Evolutionary conservation across 2,113 vertebrate species (phyloP).

Genomic region (Apodemus speciosus): DNA sequence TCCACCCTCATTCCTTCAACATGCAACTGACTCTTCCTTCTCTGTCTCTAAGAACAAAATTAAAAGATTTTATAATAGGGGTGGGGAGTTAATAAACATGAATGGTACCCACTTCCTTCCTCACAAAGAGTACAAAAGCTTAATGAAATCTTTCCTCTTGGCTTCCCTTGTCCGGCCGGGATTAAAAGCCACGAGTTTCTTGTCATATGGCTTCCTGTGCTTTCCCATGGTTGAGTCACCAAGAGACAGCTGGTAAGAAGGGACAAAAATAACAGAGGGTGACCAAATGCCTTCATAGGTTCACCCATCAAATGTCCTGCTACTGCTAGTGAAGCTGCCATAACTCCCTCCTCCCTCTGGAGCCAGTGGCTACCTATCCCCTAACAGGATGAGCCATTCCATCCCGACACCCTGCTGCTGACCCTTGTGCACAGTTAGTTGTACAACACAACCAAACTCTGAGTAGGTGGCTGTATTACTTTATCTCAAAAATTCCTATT

Average conservation of each 20-base stretch:
- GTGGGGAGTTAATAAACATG: neutral
- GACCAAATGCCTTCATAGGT: neutral
- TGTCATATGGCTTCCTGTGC: slow-evolving; percentile 35
- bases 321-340: neutral
- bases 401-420: neutral
- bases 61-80: neutral
- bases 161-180: slow-evolving; percentile 12
- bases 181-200: slow-evolving; percentile 56
- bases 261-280: neutral
- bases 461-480: slow-evolving; percentile 85
- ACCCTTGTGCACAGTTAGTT: slow-evolving; percentile 80
- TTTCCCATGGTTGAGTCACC: neutral
- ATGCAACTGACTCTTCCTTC: neutral
- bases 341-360: neutral
- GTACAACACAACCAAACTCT: slow-evolving; percentile 85
- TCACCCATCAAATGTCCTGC: neutral
- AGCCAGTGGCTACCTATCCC: neutral
- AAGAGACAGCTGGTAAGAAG: neutral
- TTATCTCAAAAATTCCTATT: slow-evolving; percentile 84
- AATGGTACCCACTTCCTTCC: neutral
- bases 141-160: neutral
- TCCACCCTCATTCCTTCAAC: neutral
- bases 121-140: slow-evolving; percentile 17
- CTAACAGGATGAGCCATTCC: neutral
- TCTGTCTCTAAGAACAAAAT: slow-evolving; percentile 36